Percentiles rank a stretch among this genome's conserved stretches.
Conservation (phyloP, 1,140 invertebrate genomes). For the Neotoxoptera formosana region DNA sequence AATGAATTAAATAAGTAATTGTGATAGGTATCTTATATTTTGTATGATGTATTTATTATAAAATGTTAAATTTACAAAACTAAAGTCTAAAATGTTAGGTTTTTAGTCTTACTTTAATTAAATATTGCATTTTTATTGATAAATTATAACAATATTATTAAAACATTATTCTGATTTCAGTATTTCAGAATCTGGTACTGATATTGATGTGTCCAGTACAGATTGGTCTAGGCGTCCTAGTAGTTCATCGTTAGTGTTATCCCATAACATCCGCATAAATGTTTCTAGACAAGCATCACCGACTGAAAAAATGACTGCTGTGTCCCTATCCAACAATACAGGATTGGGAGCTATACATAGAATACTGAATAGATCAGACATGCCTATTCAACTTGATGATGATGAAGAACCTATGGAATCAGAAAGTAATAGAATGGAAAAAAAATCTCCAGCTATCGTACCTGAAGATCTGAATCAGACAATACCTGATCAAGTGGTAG, state of each 20-base stretch:
- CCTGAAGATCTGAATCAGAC: constrained; percentile 15
- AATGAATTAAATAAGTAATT: too few species aligned
- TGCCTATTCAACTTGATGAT: constrained; percentile 51
- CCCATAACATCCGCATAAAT: constrained; percentile 50
- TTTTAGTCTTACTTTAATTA: background rate
- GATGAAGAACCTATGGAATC: constrained; percentile 48
- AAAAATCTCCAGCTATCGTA: constrained; percentile 10
- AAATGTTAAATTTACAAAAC: too few species aligned
- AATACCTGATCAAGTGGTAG: constrained; percentile 13
- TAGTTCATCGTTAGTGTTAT: constrained; percentile 41
- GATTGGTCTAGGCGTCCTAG: constrained; percentile 56
- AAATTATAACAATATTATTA: background rate
- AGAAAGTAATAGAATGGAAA: constrained; percentile 31
- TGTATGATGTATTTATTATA: too few species aligned
- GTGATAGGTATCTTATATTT: too few species aligned
- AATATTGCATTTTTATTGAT: background rate
- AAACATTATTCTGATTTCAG: background rate
- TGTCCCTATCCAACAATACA: constrained; percentile 39
- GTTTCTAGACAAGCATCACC: constrained; percentile 55
- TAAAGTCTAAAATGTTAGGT: too few species aligned
- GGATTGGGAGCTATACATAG: constrained; percentile 55
- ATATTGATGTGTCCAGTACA: constrained; percentile 45
- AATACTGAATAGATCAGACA: constrained; percentile 46
- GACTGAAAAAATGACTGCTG: constrained; percentile 52
- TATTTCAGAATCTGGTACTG: constrained; percentile 54